Percentiles rank a stretch among this genome's conserved stretches.
Conservation (phyloP, 2,888 invertebrate species). For the Mythimna ferrago region DNA sequence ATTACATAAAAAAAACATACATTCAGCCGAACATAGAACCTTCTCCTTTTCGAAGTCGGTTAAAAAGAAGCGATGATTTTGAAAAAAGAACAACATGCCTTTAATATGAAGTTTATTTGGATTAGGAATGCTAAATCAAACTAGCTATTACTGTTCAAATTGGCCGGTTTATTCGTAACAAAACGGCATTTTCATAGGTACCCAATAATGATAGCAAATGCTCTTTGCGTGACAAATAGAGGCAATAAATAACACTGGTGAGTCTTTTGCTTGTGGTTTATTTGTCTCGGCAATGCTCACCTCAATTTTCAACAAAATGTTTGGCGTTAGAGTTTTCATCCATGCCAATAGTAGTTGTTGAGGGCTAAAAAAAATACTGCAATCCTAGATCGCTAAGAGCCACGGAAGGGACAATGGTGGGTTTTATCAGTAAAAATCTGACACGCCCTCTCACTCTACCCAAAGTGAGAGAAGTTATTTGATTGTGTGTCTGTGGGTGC, state of each 20-base stretch:
- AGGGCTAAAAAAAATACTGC: too few relatives aligned
- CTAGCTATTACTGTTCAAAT: conserved; percentile 3
- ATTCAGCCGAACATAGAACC: too few relatives aligned
- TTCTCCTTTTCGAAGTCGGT: too few relatives aligned
- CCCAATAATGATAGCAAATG: background rate
- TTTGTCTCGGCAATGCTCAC: background rate
- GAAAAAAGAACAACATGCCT: background rate
- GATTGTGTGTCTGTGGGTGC: too few relatives aligned
- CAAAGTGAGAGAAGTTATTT: too few relatives aligned
- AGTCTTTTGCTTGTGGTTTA: background rate
- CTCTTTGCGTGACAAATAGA: background rate
- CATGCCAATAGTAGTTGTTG: too few relatives aligned
- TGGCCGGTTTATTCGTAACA: background rate
- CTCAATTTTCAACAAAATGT: background rate
- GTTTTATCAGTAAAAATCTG: too few relatives aligned
- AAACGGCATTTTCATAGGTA: background rate
- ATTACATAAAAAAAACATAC: too few relatives aligned
- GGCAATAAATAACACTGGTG: conserved; percentile 1
- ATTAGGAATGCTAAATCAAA: background rate
- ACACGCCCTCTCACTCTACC: too few relatives aligned
- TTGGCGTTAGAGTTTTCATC: background rate
- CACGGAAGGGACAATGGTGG: too few relatives aligned
- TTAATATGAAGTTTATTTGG: background rate
- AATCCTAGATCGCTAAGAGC: too few relatives aligned
- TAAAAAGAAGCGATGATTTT: background rate